Conservation (phyloP, 2,888 invertebrate genomes). For the Fragum sueziense region DNA sequence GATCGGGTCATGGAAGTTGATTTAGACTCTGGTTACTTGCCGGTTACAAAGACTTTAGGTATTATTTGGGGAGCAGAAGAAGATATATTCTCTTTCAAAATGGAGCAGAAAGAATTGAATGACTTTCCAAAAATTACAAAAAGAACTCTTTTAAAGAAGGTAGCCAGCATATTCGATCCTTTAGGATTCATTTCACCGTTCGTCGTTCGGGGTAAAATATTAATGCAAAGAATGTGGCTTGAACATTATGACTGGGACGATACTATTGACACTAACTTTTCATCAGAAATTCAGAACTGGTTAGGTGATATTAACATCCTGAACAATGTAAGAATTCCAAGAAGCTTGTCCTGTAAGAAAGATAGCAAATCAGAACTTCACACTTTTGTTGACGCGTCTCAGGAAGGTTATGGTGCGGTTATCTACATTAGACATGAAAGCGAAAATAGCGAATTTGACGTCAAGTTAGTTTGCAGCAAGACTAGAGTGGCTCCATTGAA, state of each 20-base stretch:
- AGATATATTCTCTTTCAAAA: neutral
- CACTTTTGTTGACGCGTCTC: slow-evolving; percentile 44
- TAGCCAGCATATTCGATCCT: slow-evolving; percentile 31
- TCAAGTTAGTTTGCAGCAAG: neutral
- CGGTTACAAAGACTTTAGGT: slow-evolving; percentile 6
- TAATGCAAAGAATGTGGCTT: slow-evolving; percentile 30
- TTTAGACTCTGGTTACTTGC: too few species aligned
- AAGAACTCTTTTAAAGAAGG: slow-evolving; percentile 2
- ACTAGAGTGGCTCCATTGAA: neutral
- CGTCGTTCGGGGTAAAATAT: slow-evolving; percentile 6
- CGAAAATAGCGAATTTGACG: too few species aligned
- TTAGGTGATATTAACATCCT: slow-evolving; percentile 20
- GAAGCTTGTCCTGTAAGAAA: too few species aligned
- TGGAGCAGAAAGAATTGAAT: neutral
- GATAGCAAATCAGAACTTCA: neutral
- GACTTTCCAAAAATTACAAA: slow-evolving; percentile 10
- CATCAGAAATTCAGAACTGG: slow-evolving; percentile 2
- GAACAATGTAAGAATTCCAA: too few species aligned
- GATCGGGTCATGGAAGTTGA: neutral
- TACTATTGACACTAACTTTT: neutral
- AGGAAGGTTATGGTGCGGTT: slow-evolving; percentile 32
- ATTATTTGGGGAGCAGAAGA: neutral
- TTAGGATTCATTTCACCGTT: slow-evolving; percentile 32
- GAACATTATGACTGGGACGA: slow-evolving; percentile 28
- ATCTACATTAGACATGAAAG: slow-evolving; percentile 18